A percentile compares a stretch with the other conserved stretches of the same genome.
These are phyloP conservation scores for Gymnocypris eckloni DNA, from an alignment of 2,797 vertebrate genomes.

Conservation along the genomic window DNA sequence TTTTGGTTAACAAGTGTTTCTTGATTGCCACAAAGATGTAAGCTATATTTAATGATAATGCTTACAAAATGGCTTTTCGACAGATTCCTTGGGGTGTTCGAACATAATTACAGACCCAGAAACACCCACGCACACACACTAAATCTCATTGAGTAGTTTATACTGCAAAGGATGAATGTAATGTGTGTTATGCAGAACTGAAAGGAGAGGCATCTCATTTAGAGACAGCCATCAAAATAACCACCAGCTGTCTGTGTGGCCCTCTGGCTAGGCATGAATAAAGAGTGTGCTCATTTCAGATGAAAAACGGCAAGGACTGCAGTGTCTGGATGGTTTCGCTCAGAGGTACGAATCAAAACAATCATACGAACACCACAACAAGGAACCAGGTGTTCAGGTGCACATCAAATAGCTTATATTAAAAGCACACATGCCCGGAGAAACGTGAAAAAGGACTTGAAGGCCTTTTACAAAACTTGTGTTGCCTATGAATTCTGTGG, in stretches of 20 bases:
- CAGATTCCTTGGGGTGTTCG: slow-evolving; percentile 49
- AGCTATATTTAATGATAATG: slow-evolving; percentile 56
- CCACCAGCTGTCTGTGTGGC: slow-evolving; percentile 59
- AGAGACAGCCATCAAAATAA: slow-evolving; percentile 45
- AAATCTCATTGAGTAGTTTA: slow-evolving; percentile 42
- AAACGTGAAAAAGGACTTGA: not conserved
- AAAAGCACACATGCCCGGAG: not conserved
- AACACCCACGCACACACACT: not conserved
- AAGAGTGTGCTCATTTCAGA: slow-evolving; percentile 41
- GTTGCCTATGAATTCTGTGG: not conserved
- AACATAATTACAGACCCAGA: slow-evolving; percentile 48
- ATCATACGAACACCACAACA: not conserved
- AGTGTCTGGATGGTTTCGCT: slow-evolving; percentile 23
- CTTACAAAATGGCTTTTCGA: slow-evolving; percentile 45
- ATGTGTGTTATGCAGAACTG: slow-evolving; percentile 35
- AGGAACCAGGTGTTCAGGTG: slow-evolving; percentile 24
- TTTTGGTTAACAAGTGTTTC: slow-evolving; percentile 57
- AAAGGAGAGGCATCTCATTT: slow-evolving; percentile 40
- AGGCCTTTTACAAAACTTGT: not conserved
- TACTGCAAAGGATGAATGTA: slow-evolving; percentile 22
- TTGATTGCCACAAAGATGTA: slow-evolving; percentile 48
- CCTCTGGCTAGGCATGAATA: slow-evolving; percentile 54
- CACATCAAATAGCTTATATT: slow-evolving; percentile 12
- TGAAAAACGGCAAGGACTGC: slow-evolving; percentile 26
- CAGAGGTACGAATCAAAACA: slow-evolving; percentile 34